Evolutionary conservation across 2,888 invertebrate species (phyloP).

Genomic region (Aleiodes alternator): DNA sequence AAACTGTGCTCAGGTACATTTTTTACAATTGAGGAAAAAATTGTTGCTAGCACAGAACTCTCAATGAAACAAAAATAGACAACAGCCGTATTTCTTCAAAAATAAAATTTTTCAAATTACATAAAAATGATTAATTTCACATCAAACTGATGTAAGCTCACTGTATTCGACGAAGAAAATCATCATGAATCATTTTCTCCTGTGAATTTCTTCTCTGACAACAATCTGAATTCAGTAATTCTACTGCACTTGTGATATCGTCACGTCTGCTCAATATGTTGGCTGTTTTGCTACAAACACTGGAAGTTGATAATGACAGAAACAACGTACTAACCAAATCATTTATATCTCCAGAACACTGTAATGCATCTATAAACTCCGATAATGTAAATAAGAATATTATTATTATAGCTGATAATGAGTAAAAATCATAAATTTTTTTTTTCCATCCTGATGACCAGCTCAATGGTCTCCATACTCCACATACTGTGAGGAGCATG

Average conservation of each 20-base stretch:
- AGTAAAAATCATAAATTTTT: not conserved
- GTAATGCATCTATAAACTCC: slow-evolving; percentile 20
- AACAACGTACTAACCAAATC: not conserved
- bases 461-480: slow-evolving; percentile 44
- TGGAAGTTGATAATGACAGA: not conserved
- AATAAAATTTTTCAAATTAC: not conserved
- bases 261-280: slow-evolving; percentile 32
- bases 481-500: slow-evolving; percentile 34
- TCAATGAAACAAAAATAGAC: slow-evolving; percentile 2
- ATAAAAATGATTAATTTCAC: no score
- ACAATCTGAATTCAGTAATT: not conserved
- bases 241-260: slow-evolving; percentile 23
- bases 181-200: not conserved
- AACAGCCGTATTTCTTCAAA: not conserved
- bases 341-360: not conserved
- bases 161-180: no score
- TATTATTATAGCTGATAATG: not conserved
- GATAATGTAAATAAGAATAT: slow-evolving; percentile 8
- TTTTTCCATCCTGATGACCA: slow-evolving; percentile 40
- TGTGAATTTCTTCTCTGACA: no score
- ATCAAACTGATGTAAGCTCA: no score
- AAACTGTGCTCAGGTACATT: not conserved
- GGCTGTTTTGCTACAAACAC: slow-evolving; percentile 42
- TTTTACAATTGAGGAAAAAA: not conserved
- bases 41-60: not conserved